These are phyloP conservation scores for Brachyptera risi DNA, from an alignment of 2,888 invertebrate genomes.

Conservation along the genomic window DNA sequence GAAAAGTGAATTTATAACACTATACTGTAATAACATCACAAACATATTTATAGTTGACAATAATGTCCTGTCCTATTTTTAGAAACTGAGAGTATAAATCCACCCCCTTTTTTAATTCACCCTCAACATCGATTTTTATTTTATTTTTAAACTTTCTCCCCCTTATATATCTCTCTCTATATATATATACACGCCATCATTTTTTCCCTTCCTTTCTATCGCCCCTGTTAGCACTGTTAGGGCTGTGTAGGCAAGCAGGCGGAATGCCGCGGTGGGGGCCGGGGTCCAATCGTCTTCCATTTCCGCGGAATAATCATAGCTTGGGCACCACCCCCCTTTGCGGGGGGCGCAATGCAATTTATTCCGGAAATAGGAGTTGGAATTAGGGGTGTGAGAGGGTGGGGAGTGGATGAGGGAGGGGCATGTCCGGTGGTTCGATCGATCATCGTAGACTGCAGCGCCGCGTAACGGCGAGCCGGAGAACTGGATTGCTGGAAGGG, in stretches of 20 bases:
- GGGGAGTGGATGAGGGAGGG: not conserved
- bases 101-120: too few species aligned
- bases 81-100: too few species aligned
- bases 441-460: too few species aligned
- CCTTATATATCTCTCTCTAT: not conserved
- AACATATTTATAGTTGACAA: too few species aligned
- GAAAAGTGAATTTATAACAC: too few species aligned
- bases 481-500: too few species aligned
- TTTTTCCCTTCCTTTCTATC: not conserved
- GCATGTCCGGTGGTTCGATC: constrained; percentile 7
- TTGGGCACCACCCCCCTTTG: not conserved
- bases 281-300: constrained; percentile 9
- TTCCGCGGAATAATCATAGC: not conserved
- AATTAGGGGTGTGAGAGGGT: not conserved
- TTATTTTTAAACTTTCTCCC: not conserved
- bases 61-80: too few species aligned
- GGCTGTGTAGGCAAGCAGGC: not conserved
- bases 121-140: not conserved
- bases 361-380: constrained; percentile 13
- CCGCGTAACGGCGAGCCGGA: too few species aligned
- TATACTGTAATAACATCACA: too few species aligned
- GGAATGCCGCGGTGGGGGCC: not conserved
- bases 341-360: not conserved
- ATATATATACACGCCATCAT: not conserved
- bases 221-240: not conserved